Evolutionary conservation across 2,888 invertebrate species (phyloP), one percentile per base, ranked within the genome.

Genomic region (Oxystoma pomonae): DNA sequence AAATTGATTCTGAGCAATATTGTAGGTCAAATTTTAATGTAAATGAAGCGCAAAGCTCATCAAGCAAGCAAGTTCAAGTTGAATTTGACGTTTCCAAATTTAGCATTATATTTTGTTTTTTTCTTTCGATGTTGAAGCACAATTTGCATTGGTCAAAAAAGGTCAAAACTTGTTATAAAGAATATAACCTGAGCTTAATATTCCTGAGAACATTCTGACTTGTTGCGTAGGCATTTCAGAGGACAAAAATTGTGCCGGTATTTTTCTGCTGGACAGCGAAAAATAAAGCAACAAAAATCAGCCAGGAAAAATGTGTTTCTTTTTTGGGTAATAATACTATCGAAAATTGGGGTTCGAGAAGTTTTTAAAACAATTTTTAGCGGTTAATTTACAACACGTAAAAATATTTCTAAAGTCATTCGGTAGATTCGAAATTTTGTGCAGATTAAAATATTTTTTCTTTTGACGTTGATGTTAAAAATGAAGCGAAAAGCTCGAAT

Each of bases 121-220:
- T 19, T 19, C 50, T 9, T n/a, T 12, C n/a, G 9, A 12, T 50
- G 50, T n/a, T 12, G n/a, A 12, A 50, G n/a, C 12, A 9, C 50
- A 50, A 50, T n/a, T 12, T 12, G n/a, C n/a, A 50, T 50, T 12
- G 50, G 18, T 18, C 7, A 59, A 59, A 59, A 59, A 52, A 52
- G n/a, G 51, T 19, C 51, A 2, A 50, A 50, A 59, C 9, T 51
- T 59, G 18, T 51, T 19, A 21, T 20, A 57, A 57, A 20, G n/a
- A 57, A 57, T 16, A 20, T 53, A 70, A 76, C 80, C 80, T 81
- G 80, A 80, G 80, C 77, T 35, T 79, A 74, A 72, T 76, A 75
- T 80, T 78, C 80, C 80, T 80, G 80, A 80, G 80, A 78, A 73
- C 76, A 75, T 75, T 68, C 63, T 66, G 53, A 19, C 17, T 17